These are phyloP conservation scores for Platycercus adscitus DNA, from an alignment of 2,113 vertebrate species.

Conservation along the genomic window DNA sequence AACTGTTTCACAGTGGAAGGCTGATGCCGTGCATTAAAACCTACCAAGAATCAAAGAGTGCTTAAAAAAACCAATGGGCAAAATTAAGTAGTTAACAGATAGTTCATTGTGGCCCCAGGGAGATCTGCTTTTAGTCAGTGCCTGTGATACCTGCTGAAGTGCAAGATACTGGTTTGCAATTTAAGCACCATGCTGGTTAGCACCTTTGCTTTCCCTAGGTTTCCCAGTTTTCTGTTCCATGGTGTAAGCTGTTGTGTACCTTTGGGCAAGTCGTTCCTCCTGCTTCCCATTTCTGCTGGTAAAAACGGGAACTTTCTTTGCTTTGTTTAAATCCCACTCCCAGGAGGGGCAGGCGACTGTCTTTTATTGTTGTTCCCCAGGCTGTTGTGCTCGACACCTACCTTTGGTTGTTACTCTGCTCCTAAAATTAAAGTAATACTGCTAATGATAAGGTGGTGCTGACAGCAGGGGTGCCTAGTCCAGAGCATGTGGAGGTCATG, in stretches of 20 bases:
- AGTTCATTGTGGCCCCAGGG: neutral
- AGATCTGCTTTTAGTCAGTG: neutral
- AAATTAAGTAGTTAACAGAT: neutral
- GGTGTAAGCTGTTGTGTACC: neutral
- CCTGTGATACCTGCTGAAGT: neutral
- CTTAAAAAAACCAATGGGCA: neutral
- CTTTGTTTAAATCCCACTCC: neutral
- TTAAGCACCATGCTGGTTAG: neutral
- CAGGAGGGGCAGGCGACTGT: neutral
- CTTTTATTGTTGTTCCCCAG: neutral
- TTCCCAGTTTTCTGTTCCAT: neutral
- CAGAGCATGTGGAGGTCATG: fast-evolving
- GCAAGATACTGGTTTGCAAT: neutral
- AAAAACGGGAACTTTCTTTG: neutral
- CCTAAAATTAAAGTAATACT: neutral
- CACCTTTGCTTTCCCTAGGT: neutral
- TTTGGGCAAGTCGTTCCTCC: neutral
- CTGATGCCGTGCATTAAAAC: fast-evolving
- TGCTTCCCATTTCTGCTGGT: neutral
- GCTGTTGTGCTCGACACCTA: neutral
- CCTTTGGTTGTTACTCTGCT: neutral
- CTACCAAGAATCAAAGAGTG: neutral
- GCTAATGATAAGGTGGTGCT: neutral
- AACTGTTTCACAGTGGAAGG: neutral
- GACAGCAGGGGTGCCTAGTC: neutral